Evolutionary conservation across 2,888 invertebrate genomes (phyloP).

Genomic region (Tetragonula carbonaria): DNA sequence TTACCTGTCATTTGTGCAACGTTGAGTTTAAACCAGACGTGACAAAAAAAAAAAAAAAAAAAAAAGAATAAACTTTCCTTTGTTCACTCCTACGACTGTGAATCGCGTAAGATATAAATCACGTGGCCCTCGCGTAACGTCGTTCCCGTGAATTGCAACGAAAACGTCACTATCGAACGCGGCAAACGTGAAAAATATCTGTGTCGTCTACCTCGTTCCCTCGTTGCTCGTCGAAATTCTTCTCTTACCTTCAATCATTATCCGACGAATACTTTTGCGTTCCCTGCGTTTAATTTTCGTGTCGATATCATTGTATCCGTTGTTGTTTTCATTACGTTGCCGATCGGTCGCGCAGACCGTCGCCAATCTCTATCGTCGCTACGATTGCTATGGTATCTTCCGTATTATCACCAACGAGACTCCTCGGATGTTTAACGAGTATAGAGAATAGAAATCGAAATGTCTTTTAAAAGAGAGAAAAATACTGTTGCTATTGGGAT

Average conservation of each 20-base stretch:
- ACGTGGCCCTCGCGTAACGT: background rate
- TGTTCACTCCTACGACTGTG: background rate
- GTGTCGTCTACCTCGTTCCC: background rate
- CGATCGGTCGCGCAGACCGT: constrained; percentile 21
- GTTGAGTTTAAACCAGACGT: background rate
- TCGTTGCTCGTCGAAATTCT: constrained; percentile 20
- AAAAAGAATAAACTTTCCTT: background rate
- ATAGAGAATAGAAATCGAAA: constrained; percentile 77
- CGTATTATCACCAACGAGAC: constrained; percentile 58
- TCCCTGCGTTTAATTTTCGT: constrained; percentile 18
- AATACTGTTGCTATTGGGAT: constrained; percentile 77
- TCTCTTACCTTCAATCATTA: constrained; percentile 6
- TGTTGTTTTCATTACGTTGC: constrained; percentile 29
- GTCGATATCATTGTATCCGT: constrained; percentile 32
- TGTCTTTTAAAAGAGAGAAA: constrained; percentile 77
- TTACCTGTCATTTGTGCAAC: background rate
- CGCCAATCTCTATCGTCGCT: constrained; percentile 34
- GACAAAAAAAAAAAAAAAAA: background rate
- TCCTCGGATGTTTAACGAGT: constrained; percentile 72
- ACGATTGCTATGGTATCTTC: constrained; percentile 24
- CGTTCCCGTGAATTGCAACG: background rate
- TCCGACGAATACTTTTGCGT: constrained; percentile 58
- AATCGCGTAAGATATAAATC: background rate
- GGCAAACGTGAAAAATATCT: background rate
- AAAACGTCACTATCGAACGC: background rate